phyloP scores from a whole-genome alignment of 2,113 vertebrate species.

The Astatoreochromis straeleni region DNA sequence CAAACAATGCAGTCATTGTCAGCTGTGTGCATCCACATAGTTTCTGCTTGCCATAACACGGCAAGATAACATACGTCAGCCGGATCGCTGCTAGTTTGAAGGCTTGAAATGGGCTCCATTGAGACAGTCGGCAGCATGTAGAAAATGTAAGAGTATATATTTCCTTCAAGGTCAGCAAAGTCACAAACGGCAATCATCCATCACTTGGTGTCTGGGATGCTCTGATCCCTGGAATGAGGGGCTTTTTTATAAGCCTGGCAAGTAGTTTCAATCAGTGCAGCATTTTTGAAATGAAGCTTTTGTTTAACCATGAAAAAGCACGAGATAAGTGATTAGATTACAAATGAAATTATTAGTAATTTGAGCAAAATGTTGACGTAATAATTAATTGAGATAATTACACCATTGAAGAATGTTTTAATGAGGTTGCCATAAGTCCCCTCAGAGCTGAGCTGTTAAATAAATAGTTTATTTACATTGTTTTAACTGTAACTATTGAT shows the following conservation, averaged over 20 bases:
- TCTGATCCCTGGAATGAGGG: neutral
- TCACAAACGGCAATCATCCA: neutral
- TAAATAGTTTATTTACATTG: neutral
- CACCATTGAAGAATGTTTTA: neutral
- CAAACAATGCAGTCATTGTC: slow-evolving; percentile 38
- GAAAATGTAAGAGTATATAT: neutral
- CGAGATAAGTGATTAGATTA: neutral
- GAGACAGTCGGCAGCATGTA: neutral
- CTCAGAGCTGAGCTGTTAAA: neutral
- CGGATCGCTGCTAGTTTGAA: neutral
- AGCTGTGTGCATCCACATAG: slow-evolving; percentile 12
- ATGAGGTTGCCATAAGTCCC: neutral
- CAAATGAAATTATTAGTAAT: neutral
- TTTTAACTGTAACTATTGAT: neutral
- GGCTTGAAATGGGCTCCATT: neutral
- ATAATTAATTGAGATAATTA: neutral
- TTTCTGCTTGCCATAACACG: slow-evolving; percentile 32
- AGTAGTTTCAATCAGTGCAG: neutral
- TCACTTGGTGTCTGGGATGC: neutral
- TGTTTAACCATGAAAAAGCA: neutral
- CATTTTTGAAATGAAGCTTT: neutral
- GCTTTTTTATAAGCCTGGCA: neutral
- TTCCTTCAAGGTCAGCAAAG: neutral
- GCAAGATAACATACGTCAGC: neutral
- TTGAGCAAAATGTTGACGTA: neutral